phyloP scores from a whole-genome alignment of 2,113 vertebrate genomes.

The Ptilonorhynchus violaceus region DNA sequence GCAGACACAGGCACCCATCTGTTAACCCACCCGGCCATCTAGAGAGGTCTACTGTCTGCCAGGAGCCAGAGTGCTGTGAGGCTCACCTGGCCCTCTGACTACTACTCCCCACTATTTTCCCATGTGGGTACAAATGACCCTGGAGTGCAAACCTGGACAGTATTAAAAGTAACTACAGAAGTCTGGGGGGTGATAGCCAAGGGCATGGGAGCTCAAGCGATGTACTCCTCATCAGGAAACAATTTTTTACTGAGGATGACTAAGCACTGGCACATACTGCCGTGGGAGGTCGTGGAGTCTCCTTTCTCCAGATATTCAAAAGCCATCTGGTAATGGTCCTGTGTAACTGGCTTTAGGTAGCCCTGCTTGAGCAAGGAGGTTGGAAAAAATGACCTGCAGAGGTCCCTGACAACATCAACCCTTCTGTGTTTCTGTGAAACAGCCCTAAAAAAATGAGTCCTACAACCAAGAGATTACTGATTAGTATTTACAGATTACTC shows the following conservation, averaged over 20 bases:
- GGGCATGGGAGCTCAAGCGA: not conserved
- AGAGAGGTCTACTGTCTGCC: not conserved
- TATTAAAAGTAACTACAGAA: not conserved
- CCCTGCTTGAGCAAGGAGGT: not conserved
- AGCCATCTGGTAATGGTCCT: not conserved
- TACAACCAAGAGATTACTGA: not conserved
- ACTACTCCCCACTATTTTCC: not conserved
- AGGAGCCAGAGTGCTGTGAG: not conserved
- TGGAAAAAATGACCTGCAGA: not conserved
- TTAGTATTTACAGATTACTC: not conserved
- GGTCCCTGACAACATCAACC: not conserved
- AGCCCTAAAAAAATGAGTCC: not conserved
- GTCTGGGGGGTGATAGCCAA: not conserved
- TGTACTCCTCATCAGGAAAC: not conserved
- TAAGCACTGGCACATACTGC: not conserved
- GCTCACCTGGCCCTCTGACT: not conserved
- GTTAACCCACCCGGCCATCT: not conserved
- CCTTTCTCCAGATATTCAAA: not conserved
- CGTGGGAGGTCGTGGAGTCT: not conserved
- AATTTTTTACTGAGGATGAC: not conserved
- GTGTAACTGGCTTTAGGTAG: not conserved
- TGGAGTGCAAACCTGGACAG: not conserved
- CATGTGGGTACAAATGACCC: not conserved
- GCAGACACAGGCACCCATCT: not conserved
- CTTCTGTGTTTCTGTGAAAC: not conserved